A percentile compares a stretch with the other conserved stretches of the same genome.
Conservation (phyloP, 2,797 vertebrate species). For the Ceyx erithaca region DNA sequence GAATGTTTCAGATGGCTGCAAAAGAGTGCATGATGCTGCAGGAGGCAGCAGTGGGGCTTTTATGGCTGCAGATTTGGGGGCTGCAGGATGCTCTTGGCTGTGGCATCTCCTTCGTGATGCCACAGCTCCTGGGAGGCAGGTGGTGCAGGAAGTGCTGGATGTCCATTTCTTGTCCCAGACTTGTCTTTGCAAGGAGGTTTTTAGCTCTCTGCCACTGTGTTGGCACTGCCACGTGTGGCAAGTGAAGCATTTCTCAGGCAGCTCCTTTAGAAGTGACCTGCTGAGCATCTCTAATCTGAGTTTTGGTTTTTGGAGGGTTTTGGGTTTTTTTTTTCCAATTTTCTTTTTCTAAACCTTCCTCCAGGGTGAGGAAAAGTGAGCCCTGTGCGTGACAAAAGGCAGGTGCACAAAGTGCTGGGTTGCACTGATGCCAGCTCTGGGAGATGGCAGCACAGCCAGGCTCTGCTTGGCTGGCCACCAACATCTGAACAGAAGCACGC, state of each 20-base stretch:
- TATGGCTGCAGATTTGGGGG: not conserved
- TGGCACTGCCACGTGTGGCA: not conserved
- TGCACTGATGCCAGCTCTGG: not conserved
- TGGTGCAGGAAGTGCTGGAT: not conserved
- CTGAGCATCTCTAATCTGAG: not conserved
- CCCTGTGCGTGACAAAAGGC: not conserved
- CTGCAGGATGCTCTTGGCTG: not conserved
- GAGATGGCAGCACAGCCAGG: not conserved
- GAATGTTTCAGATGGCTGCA: not conserved
- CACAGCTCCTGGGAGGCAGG: not conserved
- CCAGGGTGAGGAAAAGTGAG: fast-evolving
- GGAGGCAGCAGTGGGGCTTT: not conserved
- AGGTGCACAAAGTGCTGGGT: not conserved
- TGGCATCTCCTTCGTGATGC: not conserved
- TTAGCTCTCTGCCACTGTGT: not conserved
- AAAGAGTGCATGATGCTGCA: not conserved
- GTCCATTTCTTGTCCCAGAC: not conserved
- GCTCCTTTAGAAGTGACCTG: not conserved
- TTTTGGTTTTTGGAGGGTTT: fast-evolving
- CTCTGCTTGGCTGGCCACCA: not conserved
- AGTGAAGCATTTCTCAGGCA: not conserved
- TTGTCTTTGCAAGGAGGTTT: not conserved
- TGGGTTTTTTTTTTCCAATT: not conserved
- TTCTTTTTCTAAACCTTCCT: not conserved
- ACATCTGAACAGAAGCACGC: not conserved